Evolutionary conservation across 2,888 invertebrate genomes (phyloP).

Genomic region (Mechanitis messenoides): DNA sequence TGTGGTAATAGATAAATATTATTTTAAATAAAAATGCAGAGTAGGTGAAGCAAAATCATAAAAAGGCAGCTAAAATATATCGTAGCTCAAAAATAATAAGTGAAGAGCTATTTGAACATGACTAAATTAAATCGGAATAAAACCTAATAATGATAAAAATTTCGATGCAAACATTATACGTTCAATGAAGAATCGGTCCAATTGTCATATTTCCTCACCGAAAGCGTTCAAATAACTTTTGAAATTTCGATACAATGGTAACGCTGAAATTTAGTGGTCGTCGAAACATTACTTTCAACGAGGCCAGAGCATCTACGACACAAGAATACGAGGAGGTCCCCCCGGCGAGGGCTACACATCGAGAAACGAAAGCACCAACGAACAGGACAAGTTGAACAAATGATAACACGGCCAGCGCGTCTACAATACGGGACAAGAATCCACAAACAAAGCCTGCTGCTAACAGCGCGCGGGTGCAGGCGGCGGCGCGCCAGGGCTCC

Average conservation of each 20-base stretch:
- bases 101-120: conserved; percentile 28
- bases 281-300: conserved; percentile 16
- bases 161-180: not conserved
- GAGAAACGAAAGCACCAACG: conserved; percentile 40
- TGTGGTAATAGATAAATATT: conserved; percentile 39
- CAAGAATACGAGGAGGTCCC: not conserved
- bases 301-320: conserved; percentile 27
- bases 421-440: conserved; percentile 1
- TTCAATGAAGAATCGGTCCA: not conserved
- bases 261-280: conserved; percentile 19
- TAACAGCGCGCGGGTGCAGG: conserved; percentile 17
- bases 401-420: not conserved
- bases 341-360: conserved; percentile 29
- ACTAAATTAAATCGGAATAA: conserved; percentile 22
- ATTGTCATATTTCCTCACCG: not conserved
- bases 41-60: conserved; percentile 53
- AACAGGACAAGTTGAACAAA: conserved; percentile 4
- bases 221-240: conserved; percentile 26
- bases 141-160: not conserved
- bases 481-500: conserved; percentile 41
- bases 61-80: conserved; percentile 29
- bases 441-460: not conserved
- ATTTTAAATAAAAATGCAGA: conserved; percentile 69
- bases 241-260: not conserved
- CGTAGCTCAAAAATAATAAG: conserved; percentile 26